Evolutionary conservation across 2,797 vertebrate species (phyloP), one percentile per base, ranked within the genome.

Genomic region (Pogoniulus pusillus): DNA sequence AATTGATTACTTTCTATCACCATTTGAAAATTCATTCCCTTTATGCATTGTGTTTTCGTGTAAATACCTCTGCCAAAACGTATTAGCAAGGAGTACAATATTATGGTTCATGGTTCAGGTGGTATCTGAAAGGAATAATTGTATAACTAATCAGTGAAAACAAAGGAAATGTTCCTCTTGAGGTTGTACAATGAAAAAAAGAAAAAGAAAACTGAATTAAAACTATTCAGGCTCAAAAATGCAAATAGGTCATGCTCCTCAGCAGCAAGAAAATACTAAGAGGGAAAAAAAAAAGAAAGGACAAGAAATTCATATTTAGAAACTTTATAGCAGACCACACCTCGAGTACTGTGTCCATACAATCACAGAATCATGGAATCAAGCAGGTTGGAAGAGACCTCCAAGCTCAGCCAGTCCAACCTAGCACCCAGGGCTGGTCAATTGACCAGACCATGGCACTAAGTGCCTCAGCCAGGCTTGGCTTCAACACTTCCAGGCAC

Each of bases 141-240:
- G 97, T 97, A 96, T 97, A 97, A 98, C 96, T 97, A 97, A 97
- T 98, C 96, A 97, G 95, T 96, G 96, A 98, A 97, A 98, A 97
- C 97, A 97, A 97, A 97, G 97, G 96, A 97, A 98, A 97, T 96
- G 97, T 97, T 98, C 96, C 96, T 97, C 95, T 97, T 94, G 95
- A 96, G 96, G 93, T 97, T 97, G 91, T 96, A 83, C 91, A 98
- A 97, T 97, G n/a, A n/a, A n/a, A n/a, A n/a, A n/a, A n/a, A n/a
- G n/a, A n/a, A n/a, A n/a, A n/a, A 97, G 97, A 60, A 62, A 97
- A 96, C 55, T 78, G 93, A 97, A 98, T 97, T 98, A 97, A 96
- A 98, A 97, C 96, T 98, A 96, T 95, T 96, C 97, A 97, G 96
- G 96, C 97, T 98, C 97, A 97, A 97, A 98, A 98, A 97, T 97